These are phyloP conservation scores for Cheilosia vulpina DNA, from an alignment of 2,888 invertebrate species.

Conservation along the genomic window DNA sequence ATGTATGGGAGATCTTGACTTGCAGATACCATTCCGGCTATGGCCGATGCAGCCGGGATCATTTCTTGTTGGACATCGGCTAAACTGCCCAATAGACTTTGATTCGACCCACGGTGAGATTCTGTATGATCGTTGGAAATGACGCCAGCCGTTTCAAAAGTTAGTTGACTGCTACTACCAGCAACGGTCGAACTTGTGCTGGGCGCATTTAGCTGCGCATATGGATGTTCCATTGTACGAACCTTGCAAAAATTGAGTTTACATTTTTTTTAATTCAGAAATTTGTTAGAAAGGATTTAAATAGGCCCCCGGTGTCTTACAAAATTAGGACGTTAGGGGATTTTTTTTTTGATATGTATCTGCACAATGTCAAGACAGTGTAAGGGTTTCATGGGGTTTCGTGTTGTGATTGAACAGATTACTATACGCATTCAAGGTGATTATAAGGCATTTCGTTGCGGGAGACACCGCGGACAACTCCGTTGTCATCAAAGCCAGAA, in stretches of 20 bases:
- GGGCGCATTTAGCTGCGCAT: slow-evolving; percentile 82
- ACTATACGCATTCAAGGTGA: no score
- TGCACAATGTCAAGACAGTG: no score
- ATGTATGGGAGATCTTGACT: slow-evolving; percentile 95
- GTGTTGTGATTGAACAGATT: no score
- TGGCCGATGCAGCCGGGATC: slow-evolving; percentile 94
- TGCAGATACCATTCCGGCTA: slow-evolving; percentile 93
- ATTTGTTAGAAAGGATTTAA: no score
- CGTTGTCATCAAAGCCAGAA: no score
- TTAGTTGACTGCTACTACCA: slow-evolving; percentile 59
- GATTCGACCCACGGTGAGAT: slow-evolving; percentile 65
- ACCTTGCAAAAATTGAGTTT: slow-evolving; percentile 75
- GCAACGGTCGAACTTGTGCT: slow-evolving; percentile 76
- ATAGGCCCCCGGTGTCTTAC: no score
- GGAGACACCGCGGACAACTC: no score
- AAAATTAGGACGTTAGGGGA: no score
- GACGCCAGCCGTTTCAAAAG: slow-evolving; percentile 67
- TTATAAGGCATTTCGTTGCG: no score
- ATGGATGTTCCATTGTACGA: slow-evolving; percentile 83
- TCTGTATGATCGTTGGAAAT: slow-evolving; percentile 59
- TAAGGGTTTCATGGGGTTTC: no score
- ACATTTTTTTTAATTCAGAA: no score
- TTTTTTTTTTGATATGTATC: no score
- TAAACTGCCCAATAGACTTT: slow-evolving; percentile 54
- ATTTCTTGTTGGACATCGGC: slow-evolving; percentile 83